Percentiles rank a stretch among this genome's conserved stretches.
These are phyloP conservation scores for Aplysia californica DNA, from an alignment of 1,140 invertebrate species.

Conservation along the genomic window DNA sequence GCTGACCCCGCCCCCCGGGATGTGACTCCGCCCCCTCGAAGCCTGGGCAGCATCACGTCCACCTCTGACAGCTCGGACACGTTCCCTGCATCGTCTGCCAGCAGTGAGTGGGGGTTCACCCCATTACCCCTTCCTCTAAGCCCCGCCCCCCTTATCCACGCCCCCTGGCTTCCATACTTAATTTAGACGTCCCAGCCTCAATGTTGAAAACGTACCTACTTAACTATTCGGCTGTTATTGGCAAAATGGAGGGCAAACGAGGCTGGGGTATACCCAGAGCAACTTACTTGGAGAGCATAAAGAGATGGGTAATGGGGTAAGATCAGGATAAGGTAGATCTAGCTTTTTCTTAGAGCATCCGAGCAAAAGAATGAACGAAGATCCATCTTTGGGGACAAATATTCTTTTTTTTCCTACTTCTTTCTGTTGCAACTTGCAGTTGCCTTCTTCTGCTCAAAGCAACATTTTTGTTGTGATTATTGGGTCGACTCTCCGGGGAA, in stretches of 20 bases:
- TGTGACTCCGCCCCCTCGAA: slow-evolving; percentile 63
- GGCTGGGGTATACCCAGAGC: too few species aligned
- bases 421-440: too few species aligned
- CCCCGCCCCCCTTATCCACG: not conserved
- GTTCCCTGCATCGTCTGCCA: slow-evolving; percentile 43
- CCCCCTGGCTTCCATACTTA: not conserved
- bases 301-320: not conserved
- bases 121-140: too few species aligned
- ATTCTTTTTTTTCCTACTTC: not conserved
- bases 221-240: too few species aligned
- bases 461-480: too few species aligned
- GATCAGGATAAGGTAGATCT: not conserved
- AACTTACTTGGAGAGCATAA: too few species aligned
- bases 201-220: not conserved
- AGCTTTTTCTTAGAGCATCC: too few species aligned
- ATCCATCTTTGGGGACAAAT: not conserved
- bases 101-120: slow-evolving; percentile 48
- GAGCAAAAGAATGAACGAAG: too few species aligned
- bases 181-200: not conserved
- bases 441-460: too few species aligned
- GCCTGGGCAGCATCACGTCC: slow-evolving; percentile 37
- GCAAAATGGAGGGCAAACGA: too few species aligned
- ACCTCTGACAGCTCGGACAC: slow-evolving; percentile 48
- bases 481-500: too few species aligned
- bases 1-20: slow-evolving; percentile 74